Percentiles rank a stretch among this genome's conserved stretches.
Evolutionary conservation across 2,888 invertebrate genomes (phyloP).

Genomic region (Scaptomyza polygonia): DNA sequence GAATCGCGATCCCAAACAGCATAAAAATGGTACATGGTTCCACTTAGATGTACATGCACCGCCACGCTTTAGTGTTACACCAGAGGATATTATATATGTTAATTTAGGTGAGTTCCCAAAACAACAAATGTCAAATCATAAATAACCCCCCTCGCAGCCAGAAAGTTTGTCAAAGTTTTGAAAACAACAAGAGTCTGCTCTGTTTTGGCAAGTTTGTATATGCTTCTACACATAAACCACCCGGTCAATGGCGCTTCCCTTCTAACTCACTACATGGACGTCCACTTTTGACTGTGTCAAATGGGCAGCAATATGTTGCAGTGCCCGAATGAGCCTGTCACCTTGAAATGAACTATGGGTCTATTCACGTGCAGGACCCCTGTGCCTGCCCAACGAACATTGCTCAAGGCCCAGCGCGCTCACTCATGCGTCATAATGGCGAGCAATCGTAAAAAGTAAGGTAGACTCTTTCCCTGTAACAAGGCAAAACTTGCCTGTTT

Average conservation of each 20-base stretch:
- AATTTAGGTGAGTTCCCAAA: conserved; percentile 88
- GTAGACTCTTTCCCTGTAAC: conserved; percentile 33
- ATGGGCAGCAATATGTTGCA: conserved; percentile 75
- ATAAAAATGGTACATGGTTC: conserved; percentile 98
- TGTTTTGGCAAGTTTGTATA: conserved; percentile 49
- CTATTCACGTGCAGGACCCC: conserved; percentile 42
- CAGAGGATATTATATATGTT: conserved; percentile 98
- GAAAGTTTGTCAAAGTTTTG: conserved; percentile 28
- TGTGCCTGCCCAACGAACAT: conserved; percentile 5
- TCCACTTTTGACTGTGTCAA: conserved; percentile 67
- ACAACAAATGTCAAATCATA: conserved; percentile 32
- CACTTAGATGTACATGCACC: conserved; percentile 98
- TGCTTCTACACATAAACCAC: conserved; percentile 1
- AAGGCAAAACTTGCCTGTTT: conserved; percentile 22
- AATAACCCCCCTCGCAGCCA: conserved; percentile 25
- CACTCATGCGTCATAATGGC: conserved; percentile 53
- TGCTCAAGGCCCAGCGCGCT: conserved; percentile 4
- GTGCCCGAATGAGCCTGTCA: conserved; percentile 68
- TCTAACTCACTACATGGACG: background rate
- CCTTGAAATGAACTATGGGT: conserved; percentile 68
- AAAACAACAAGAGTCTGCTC: background rate
- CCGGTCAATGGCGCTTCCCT: no score
- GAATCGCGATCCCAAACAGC: conserved; percentile 95
- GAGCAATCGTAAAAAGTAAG: conserved; percentile 46
- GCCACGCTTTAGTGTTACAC: conserved; percentile 97